Percentiles rank a stretch among this genome's conserved stretches.
Conservation (phyloP, 2,888 invertebrate genomes). For the Eumacrocentrus americanus region DNA sequence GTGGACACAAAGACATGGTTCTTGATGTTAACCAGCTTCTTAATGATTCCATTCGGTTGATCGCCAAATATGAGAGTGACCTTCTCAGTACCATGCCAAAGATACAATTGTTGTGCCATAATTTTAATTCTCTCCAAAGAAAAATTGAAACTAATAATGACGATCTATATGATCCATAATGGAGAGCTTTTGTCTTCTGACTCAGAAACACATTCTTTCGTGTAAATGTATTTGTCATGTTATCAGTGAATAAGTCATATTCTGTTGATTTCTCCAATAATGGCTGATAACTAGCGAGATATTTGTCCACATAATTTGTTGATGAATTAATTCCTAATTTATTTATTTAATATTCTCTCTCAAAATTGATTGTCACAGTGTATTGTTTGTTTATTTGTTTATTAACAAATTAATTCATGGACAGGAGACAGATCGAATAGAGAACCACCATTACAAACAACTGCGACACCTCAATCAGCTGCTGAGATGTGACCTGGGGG, state of each 20-base stretch:
- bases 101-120: constrained; percentile 51
- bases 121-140: constrained; percentile 8
- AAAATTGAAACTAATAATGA: not conserved
- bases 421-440: not conserved
- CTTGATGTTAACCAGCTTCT: constrained; percentile 61
- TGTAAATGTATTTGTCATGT: constrained; percentile 19
- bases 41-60: constrained; percentile 53
- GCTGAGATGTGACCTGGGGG: too few species aligned
- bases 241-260: constrained; percentile 14
- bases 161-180: not conserved
- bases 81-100: constrained; percentile 56
- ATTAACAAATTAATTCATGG: not conserved
- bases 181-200: not conserved
- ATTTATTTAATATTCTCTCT: not conserved
- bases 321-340: too few species aligned
- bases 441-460: not conserved
- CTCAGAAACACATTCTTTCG: not conserved
- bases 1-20: constrained; percentile 63
- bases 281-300: not conserved
- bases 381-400: not conserved
- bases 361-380: too few species aligned
- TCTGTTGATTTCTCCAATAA: constrained; percentile 2
- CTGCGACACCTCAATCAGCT: too few species aligned
- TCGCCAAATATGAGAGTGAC: constrained; percentile 50
- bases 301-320: not conserved